A percentile compares a stretch with the other conserved stretches of the same genome.
These are phyloP conservation scores for Pipistrellus kuhlii DNA, from an alignment of 2,797 vertebrate genomes.

Conservation along the genomic window DNA sequence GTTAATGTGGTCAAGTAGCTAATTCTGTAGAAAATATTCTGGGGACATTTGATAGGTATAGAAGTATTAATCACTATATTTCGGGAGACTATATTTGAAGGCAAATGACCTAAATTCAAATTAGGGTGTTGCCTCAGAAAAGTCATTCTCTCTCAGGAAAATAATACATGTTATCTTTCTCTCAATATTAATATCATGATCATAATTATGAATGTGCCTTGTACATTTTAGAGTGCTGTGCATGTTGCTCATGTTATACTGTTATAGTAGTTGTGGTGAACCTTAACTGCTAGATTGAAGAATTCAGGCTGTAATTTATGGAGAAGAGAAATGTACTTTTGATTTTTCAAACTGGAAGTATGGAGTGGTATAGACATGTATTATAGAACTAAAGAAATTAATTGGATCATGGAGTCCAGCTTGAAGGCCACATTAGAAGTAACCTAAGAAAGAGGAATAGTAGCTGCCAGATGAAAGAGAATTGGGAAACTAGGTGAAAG, in stretches of 20 bases:
- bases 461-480: background rate
- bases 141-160: background rate
- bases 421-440: background rate
- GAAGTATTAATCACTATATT: background rate
- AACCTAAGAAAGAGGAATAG: background rate
- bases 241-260: background rate
- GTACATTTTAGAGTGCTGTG: background rate
- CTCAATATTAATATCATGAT: background rate
- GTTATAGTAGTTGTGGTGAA: background rate
- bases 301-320: background rate
- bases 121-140: background rate
- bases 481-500: background rate
- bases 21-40: background rate
- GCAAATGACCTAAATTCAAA: background rate
- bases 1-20: background rate
- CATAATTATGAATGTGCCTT: background rate
- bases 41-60: background rate
- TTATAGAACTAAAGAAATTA: background rate
- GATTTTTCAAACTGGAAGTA: background rate
- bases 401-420: background rate
- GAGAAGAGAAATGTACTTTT: background rate
- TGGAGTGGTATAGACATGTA: background rate
- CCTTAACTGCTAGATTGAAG: background rate
- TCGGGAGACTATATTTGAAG: background rate
- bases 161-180: background rate